Evolutionary conservation across 1,140 invertebrate species (phyloP).

Genomic region (Drosophila subpulchrella): DNA sequence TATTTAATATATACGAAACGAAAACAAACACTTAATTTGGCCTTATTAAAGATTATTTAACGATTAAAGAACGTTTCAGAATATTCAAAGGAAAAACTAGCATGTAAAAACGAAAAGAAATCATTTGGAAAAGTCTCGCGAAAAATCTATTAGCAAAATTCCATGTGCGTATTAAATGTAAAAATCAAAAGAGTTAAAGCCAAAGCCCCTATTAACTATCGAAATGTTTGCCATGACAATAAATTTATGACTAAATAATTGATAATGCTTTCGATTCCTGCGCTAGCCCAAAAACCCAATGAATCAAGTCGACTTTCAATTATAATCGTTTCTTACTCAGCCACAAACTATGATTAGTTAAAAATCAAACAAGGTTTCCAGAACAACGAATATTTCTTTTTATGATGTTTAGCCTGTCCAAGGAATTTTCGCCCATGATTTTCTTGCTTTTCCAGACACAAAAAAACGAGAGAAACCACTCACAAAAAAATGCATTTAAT

Average conservation of each 20-base stretch:
- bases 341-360: constrained; percentile 25
- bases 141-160: constrained; percentile 74
- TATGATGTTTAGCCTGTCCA: constrained; percentile 49
- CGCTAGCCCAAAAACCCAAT: constrained; percentile 19
- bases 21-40: constrained; percentile 77
- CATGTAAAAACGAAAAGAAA: constrained; percentile 32
- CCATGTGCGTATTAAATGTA: constrained; percentile 65
- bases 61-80: constrained; percentile 45
- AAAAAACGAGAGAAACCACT: constrained; percentile 29
- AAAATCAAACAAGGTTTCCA: constrained; percentile 77
- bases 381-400: constrained; percentile 82
- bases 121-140: constrained; percentile 73
- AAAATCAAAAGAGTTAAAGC: constrained; percentile 33
- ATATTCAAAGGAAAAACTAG: constrained; percentile 30
- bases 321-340: constrained; percentile 50
- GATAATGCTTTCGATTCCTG: constrained; percentile 66
- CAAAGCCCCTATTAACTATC: constrained; percentile 66
- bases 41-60: constrained; percentile 82
- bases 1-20: constrained; percentile 54
- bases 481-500: constrained; percentile 76
- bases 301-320: constrained; percentile 42
- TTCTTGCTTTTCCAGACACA: constrained; percentile 72
- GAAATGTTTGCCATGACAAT: constrained; percentile 79
- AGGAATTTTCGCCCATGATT: constrained; percentile 48
- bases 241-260: constrained; percentile 69